These are phyloP conservation scores for Monomorium pharaonis DNA, from an alignment of 1,140 invertebrate genomes.

Conservation along the genomic window DNA sequence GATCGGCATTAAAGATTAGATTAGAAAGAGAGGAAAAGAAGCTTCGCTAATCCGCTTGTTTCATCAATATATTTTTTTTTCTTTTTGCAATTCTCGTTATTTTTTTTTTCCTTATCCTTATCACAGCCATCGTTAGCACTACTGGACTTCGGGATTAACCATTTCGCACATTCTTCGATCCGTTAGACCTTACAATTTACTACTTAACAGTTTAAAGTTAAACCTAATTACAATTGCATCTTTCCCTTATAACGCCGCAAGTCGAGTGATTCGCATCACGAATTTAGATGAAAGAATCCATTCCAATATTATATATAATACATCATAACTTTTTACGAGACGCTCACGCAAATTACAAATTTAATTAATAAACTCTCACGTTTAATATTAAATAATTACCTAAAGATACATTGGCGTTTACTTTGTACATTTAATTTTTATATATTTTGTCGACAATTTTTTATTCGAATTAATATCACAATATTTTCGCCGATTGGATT, in stretches of 20 bases:
- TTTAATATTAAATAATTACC: not conserved
- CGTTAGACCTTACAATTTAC: constrained; percentile 70
- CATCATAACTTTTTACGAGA: not conserved
- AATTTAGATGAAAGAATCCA: not conserved
- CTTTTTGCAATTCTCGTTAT: constrained; percentile 56
- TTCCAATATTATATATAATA: not conserved
- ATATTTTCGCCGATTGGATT: not conserved
- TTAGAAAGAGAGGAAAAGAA: constrained; percentile 47
- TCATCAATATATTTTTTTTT: constrained; percentile 13
- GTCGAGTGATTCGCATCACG: constrained; percentile 31
- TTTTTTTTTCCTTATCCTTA: constrained; percentile 75
- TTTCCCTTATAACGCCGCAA: constrained; percentile 14
- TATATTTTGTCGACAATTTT: not conserved
- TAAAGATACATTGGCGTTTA: not conserved
- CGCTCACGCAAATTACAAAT: not conserved
- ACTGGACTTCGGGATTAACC: constrained; percentile 73
- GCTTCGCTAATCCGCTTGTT: constrained; percentile 39
- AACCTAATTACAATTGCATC: constrained; percentile 65
- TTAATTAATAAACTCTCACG: not conserved
- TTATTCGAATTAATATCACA: not conserved
- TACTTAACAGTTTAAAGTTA: constrained; percentile 70
- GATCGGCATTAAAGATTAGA: not conserved
- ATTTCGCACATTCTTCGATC: constrained; percentile 70
- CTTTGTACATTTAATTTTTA: not conserved
- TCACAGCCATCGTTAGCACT: constrained; percentile 80